Base-by-base conservation (phyloP, 2,888 invertebrate genomes). In the Archips xylosteana region DNA sequence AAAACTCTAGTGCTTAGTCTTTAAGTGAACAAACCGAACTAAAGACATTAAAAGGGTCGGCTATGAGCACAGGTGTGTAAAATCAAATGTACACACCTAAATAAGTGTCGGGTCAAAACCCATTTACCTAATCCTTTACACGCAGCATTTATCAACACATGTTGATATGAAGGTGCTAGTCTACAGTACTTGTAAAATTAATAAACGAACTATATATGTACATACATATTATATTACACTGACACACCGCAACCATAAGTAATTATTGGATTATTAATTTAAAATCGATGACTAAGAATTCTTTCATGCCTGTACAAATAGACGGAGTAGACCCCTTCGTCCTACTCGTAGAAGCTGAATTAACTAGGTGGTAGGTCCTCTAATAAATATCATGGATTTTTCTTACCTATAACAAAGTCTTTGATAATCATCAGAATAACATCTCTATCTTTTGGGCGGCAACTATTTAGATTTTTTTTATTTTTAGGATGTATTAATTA, bases 41-140 rank as follows among this genome's bases (percentile, higher is more conserved):
- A 88, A 90, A 86, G 82, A 86, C 87, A 89, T 90, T 90, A 89
- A 88, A 88, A 89, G 65, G 90, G 90, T 89, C 85, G 82, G 81
- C 82, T 79, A 76, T 85, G 87, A 85, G 85, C 87, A 83, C 89
- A 89, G 88, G 89, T 89, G 89, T 88, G 88, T 88, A 86, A 89
- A 92, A 91, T 89, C 86, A 89, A 91, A 90, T 85, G 84, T 86
- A 87, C 83, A 88, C 83, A 83, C 85, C 82, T 86, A 87, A 87
- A 87, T 86, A 87, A 84, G 83, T 86, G 85, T 83, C 80, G 86
- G 86, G 82, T 81, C 83, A 83, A 84, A 88, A 88, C 83, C 86
- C 87, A 87, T 88, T 89, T 81, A 81, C 83, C 82, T 85, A 87
- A 87, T 87, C 83, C 84, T 78, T 79, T 77, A 62, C 64, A 71